A percentile compares a stretch with the other conserved stretches of the same genome.
phyloP scores from a whole-genome alignment of 2,888 invertebrate genomes.

The Troglohyphantes excavatus region DNA sequence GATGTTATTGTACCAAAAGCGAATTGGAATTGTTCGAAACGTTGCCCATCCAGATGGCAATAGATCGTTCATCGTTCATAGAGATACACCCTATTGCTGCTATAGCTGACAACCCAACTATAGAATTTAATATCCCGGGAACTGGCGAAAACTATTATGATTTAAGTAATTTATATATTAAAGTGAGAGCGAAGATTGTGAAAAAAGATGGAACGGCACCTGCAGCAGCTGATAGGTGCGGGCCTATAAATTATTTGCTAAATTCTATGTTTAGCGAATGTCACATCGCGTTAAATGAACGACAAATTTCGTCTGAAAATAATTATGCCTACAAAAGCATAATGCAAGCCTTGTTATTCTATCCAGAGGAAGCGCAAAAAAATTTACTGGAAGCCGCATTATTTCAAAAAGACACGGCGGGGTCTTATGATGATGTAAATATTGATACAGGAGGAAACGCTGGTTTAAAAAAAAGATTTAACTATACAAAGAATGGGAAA shows the following conservation, averaged over 20 bases:
- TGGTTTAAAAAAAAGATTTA: not conserved
- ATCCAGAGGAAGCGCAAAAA: not conserved
- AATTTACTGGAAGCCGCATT: not conserved
- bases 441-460: not conserved
- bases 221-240: not conserved
- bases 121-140: conserved; percentile 12
- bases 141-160: conserved; percentile 1
- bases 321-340: conserved; percentile 34
- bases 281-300: conserved; percentile 2
- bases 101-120: not conserved
- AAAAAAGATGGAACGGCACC: not conserved
- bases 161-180: not conserved
- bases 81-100: conserved; percentile 36
- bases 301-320: conserved; percentile 20
- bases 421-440: not conserved
- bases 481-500: not conserved
- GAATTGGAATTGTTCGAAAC: conserved; percentile 23
- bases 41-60: conserved; percentile 6
- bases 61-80: conserved; percentile 18
- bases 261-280: conserved; percentile 31
- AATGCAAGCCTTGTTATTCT: conserved; percentile 11
- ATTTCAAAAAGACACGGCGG: not conserved
- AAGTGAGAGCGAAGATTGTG: not conserved
- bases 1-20: conserved; percentile 7
- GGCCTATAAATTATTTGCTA: conserved; percentile 28